A percentile compares a stretch with the other conserved stretches of the same genome.
phyloP scores from a whole-genome alignment of 2,113 vertebrate species.

The Hippopotamus amphibius region DNA sequence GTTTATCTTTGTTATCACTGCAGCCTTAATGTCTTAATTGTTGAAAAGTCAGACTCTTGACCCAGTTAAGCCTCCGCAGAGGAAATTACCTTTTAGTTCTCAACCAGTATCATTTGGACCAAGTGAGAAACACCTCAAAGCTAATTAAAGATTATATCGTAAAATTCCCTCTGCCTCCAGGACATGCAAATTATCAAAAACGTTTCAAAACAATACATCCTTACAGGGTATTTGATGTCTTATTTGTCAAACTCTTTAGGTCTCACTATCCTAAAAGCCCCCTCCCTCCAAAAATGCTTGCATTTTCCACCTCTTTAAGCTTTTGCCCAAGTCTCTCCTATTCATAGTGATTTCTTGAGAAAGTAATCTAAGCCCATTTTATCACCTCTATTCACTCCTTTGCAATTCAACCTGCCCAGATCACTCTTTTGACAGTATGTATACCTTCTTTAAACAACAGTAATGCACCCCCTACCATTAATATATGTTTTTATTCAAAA shows the following conservation, averaged over 20 bases:
- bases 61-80: constrained; percentile 12
- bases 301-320: background rate
- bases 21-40: constrained; percentile 3
- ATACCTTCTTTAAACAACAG: background rate
- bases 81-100: constrained; percentile 32
- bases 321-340: background rate
- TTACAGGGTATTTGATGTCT: background rate
- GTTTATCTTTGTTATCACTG: constrained; percentile 17
- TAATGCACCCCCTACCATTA: background rate
- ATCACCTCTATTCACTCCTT: background rate
- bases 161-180: constrained; percentile 50
- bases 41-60: constrained; percentile 37
- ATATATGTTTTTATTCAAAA: constrained; percentile 54
- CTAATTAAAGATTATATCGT: constrained; percentile 47
- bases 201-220: constrained; percentile 16
- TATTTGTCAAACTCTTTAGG: background rate
- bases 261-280: constrained; percentile 10
- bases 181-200: constrained; percentile 34
- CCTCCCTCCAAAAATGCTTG: background rate
- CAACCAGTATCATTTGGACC: constrained; percentile 5
- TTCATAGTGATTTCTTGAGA: background rate
- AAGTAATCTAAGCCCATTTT: background rate
- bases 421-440: background rate
- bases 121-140: constrained; percentile 39
- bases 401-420: background rate